Evolutionary conservation across 1,140 invertebrate genomes (phyloP).

Genomic region (Aporrectodea caliginosa): DNA sequence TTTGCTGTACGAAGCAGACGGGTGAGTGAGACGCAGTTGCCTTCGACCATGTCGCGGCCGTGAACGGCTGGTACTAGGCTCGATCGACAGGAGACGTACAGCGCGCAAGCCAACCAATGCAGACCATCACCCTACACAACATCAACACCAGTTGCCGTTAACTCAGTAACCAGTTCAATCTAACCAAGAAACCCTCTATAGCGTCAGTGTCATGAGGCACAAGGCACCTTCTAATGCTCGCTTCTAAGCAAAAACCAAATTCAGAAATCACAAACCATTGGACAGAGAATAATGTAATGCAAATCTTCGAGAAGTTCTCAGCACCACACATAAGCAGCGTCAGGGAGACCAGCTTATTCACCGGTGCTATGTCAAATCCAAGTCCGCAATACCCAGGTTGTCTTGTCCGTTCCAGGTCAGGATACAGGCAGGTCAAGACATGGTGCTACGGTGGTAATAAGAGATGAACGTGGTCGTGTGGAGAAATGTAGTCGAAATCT

Average conservation of each 20-base stretch:
- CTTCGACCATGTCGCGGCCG: constrained; percentile 70
- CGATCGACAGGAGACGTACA: constrained; percentile 84
- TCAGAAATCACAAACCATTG: neutral
- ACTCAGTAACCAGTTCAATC: neutral
- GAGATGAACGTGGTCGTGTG: no score
- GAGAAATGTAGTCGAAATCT: no score
- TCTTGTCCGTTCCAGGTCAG: no score
- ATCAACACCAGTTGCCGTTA: constrained; percentile 19
- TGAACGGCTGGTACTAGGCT: constrained; percentile 72
- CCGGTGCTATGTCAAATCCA: no score
- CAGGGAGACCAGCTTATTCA: no score
- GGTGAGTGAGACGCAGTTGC: constrained; percentile 88
- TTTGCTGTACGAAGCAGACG: constrained; percentile 80
- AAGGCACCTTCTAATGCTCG: neutral
- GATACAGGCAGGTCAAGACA: constrained; percentile 1
- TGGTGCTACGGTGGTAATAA: no score
- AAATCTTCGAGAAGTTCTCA: neutral
- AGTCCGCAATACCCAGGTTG: no score
- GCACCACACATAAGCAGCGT: no score
- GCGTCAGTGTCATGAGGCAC: neutral
- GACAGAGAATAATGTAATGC: neutral
- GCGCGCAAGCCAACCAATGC: constrained; percentile 91
- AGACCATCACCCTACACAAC: constrained; percentile 73
- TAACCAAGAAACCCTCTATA: neutral
- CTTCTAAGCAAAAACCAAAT: neutral